Base-by-base conservation (phyloP, 2,113 vertebrate genomes). In the Heterotis niloticus region DNA sequence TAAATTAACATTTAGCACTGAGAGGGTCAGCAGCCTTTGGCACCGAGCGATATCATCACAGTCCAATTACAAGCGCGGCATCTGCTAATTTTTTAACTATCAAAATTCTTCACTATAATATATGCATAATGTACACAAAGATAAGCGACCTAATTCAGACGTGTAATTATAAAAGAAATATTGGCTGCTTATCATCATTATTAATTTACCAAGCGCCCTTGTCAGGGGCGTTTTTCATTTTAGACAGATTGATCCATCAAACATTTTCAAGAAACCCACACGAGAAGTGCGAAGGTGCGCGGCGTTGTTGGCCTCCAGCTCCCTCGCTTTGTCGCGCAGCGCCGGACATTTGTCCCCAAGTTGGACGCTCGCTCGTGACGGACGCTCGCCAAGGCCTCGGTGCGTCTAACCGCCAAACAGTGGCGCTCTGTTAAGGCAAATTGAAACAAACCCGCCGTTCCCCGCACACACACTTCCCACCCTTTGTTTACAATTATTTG, bases 121-220 rank as follows among this genome's bases (percentile, higher is more conserved):
- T 75, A 75, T 75, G 74, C 74, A 75, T 74, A 74, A 74, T 75
- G 28, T 75, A 75, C 24, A 75, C 74, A 75, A 75, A 62, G 74
- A 75, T 75, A 75, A 75, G 17, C 62, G 56, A 34, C 28, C 74
- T 62, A 75, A 75, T 75, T 75, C n/a, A 20, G 74, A 60, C 26
- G 59, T 62, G 28, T 57, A 75, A 75, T 75, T 75, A 62, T 62
- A 14, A 17, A 14, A 64, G 74, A 64, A 29, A 75, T 75, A 75
- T 75, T 75, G 54, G 28, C 57, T 62, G 20, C 56, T 24, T 62
- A n/a, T 75, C 34, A 64, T 75, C 59, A 62, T 62, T 34, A 75
- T 75, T 75, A 29, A 60, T 75, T 75, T 62, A 75, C 29, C 24
- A 26, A 62, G 26, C 13, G 28, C 5, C 54, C 74, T 57, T 29